Evolutionary conservation across 2,113 vertebrate species (phyloP).

Genomic region (Phycodurus eques): DNA sequence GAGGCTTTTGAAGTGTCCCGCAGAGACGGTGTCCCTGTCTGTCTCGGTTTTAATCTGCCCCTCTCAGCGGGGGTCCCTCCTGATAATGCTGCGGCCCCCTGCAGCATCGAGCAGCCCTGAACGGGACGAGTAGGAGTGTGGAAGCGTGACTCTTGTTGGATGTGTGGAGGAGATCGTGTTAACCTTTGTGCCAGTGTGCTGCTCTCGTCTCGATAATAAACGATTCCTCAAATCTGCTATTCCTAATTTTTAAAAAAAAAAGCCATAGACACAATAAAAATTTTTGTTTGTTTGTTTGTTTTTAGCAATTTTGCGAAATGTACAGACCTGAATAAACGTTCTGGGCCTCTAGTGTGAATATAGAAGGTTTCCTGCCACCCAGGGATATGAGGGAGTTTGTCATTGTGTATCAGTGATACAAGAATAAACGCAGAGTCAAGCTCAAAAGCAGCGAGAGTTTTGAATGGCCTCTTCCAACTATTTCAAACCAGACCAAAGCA

Average conservation of each 20-base stretch:
- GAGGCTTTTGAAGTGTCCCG: conserved; percentile 38
- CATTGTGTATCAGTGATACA: neutral
- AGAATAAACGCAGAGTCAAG: neutral
- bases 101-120: conserved; percentile 37
- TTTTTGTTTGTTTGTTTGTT: too few species aligned
- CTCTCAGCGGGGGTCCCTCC: conserved; percentile 33
- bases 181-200: conserved; percentile 14
- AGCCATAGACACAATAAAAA: too few species aligned
- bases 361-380: too few species aligned
- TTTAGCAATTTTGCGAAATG: too few species aligned
- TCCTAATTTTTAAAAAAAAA: too few species aligned
- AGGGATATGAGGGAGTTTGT: too few species aligned
- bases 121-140: conserved; percentile 19
- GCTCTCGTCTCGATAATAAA: neutral
- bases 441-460: neutral
- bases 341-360: too few species aligned
- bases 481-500: neutral
- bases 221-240: too few species aligned
- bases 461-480: neutral
- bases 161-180: conserved; percentile 17
- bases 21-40: conserved; percentile 46
- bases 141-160: conserved; percentile 27
- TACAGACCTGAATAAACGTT: too few species aligned
- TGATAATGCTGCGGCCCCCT: conserved; percentile 35
- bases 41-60: conserved; percentile 16